phyloP scores from a whole-genome alignment of 92 coral and sea anemone genomes.

The Micromussa lordhowensis region DNA sequence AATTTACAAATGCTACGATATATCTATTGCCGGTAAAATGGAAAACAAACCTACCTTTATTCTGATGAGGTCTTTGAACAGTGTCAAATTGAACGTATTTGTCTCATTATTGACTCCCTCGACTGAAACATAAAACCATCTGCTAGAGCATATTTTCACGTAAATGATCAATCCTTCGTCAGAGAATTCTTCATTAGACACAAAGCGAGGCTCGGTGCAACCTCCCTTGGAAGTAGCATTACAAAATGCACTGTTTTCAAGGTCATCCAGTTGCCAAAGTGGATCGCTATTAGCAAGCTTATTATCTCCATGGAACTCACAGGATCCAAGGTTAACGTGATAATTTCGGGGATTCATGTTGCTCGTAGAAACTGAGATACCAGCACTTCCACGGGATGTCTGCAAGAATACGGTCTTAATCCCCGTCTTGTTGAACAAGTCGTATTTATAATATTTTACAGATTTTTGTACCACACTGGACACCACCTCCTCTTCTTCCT shows the following conservation, averaged over 20 bases:
- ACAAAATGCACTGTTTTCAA: slow-evolving; percentile 45
- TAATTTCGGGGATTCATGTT: slow-evolving; percentile 64
- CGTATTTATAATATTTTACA: slow-evolving; percentile 65
- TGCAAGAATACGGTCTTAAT: slow-evolving; percentile 39
- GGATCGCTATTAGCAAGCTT: not conserved
- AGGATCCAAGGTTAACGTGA: slow-evolving; percentile 39
- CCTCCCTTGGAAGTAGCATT: slow-evolving; percentile 38
- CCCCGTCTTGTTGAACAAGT: slow-evolving; percentile 16
- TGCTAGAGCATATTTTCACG: slow-evolving; percentile 48
- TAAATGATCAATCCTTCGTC: slow-evolving; percentile 29
- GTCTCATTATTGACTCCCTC: slow-evolving; percentile 58
- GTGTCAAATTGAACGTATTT: slow-evolving; percentile 67
- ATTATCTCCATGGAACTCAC: slow-evolving; percentile 11
- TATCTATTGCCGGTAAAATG: not conserved
- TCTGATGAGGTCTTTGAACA: slow-evolving; percentile 41
- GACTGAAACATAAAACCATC: slow-evolving; percentile 61
- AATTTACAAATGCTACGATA: not conserved
- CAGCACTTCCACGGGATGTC: slow-evolving; percentile 41
- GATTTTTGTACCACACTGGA: slow-evolving; percentile 32
- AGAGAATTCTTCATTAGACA: not conserved
- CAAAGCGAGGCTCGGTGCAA: slow-evolving; percentile 3
- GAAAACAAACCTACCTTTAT: not conserved
- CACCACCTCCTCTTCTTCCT: slow-evolving; percentile 22
- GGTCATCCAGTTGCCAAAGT: slow-evolving; percentile 9
- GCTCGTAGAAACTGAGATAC: slow-evolving; percentile 36